These are phyloP conservation scores for Plemyria rubiginata DNA, from an alignment of 2,888 invertebrate genomes.

Conservation along the genomic window DNA sequence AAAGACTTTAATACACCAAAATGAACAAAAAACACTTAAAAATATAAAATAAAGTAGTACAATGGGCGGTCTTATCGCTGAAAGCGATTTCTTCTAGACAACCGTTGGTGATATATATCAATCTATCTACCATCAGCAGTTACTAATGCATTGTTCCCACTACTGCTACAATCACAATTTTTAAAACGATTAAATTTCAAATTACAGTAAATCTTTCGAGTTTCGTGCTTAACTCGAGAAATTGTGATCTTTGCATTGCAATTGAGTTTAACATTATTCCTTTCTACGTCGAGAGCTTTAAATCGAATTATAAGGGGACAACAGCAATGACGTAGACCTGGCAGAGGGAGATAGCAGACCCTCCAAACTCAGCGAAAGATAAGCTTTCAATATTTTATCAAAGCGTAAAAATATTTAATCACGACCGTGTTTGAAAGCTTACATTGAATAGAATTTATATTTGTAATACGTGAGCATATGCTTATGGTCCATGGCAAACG, in stretches of 20 bases:
- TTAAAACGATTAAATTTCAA: slow-evolving; percentile 28
- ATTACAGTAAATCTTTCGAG: slow-evolving; percentile 48
- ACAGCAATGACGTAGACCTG: slow-evolving; percentile 64
- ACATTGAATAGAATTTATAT: slow-evolving; percentile 39
- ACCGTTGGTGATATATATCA: too few relatives aligned
- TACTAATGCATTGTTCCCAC: too few relatives aligned
- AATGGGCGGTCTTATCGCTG: too few relatives aligned
- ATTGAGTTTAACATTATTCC: slow-evolving; percentile 80
- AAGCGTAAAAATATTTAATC: slow-evolving; percentile 44
- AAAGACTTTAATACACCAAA: too few relatives aligned
- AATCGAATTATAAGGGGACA: slow-evolving; percentile 80
- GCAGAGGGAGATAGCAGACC: slow-evolving; percentile 49
- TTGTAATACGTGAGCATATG: slow-evolving; percentile 37
- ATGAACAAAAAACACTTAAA: too few relatives aligned
- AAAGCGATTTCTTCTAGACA: too few relatives aligned
- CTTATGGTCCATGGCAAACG: slow-evolving; percentile 40
- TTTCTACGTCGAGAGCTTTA: slow-evolving; percentile 76
- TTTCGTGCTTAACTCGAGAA: slow-evolving; percentile 61
- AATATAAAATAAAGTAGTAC: too few relatives aligned
- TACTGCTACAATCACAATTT: too few relatives aligned
- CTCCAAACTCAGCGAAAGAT: slow-evolving; percentile 27
- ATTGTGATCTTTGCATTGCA: slow-evolving; percentile 80
- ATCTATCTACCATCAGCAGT: too few relatives aligned
- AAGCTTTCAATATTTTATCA: slow-evolving; percentile 32
- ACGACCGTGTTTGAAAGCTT: slow-evolving; percentile 45